Conservation (phyloP, 1,140 invertebrate genomes). For the Brachionus manjavacas region DNA sequence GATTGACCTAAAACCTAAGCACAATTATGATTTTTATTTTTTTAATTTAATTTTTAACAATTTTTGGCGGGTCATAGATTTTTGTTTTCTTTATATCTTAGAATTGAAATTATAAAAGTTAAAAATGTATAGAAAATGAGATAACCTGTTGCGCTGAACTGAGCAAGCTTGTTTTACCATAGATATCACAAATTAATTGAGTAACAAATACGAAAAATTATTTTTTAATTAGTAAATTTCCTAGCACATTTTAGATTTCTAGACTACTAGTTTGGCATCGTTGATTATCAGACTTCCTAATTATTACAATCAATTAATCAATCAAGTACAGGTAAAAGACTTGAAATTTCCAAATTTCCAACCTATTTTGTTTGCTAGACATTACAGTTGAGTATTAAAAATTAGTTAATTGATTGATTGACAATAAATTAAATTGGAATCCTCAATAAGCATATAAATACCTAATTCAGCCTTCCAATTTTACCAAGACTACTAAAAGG, state of each 20-base stretch:
- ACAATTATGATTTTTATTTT: no score
- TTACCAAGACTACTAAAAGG: background rate
- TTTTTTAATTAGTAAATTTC: background rate
- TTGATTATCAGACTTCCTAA: constrained; percentile 21
- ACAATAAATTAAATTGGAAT: background rate
- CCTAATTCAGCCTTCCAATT: background rate
- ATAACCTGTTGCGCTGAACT: background rate
- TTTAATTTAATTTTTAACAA: no score
- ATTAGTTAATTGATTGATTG: constrained; percentile 39
- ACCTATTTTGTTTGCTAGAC: background rate
- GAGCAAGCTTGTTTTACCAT: background rate
- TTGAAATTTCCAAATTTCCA: background rate
- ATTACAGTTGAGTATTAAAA: constrained; percentile 30
- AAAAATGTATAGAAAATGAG: background rate
- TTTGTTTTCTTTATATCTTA: background rate
- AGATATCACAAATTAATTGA: background rate
- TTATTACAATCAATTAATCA: constrained; percentile 36
- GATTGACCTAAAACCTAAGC: no score
- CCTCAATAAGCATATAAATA: background rate
- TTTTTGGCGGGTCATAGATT: no score
- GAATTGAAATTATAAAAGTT: no score
- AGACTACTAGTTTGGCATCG: background rate
- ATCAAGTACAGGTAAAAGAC: background rate
- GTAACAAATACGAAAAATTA: background rate
- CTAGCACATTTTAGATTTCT: constrained; percentile 6